Base-by-base conservation (phyloP, 2,113 vertebrate species). In the Nematolebias whitei region DNA sequence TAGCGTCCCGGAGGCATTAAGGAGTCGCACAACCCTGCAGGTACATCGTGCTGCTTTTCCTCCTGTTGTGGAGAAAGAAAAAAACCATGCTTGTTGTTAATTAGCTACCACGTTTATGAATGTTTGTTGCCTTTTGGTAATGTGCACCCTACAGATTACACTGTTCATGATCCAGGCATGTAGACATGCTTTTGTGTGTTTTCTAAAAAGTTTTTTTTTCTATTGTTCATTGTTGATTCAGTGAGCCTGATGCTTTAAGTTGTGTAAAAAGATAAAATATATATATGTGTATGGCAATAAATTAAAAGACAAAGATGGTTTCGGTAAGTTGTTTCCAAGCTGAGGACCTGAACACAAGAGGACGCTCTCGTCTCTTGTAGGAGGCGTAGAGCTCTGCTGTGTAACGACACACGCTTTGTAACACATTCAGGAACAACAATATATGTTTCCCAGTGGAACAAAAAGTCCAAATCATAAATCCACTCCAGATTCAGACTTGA, bases 271-370 rank as follows among this genome's bases (percentile, higher is more conserved):
- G 18, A 69, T 22, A 8, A 10, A 61, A 57, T 52, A 43, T 45
- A 71, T 90, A 83, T 79, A 84, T 87, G 87, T 80, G 63, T 57
- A 77, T 83, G 85, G 81, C 77, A 92, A 91, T 92, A 91, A 88
- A 91, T 80, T 72, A 40, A 59, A 63, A 55, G 74, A 68, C 68
- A 52, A 43, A 49, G 10, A 52, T 14, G 19, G 47, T 47, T 35
- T 50, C 14, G 19, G n/a, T 51, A 49, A 75, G 32, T 35, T 63
- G n/a, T 72, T 76, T 68, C 18, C 29, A 50, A 32, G 61, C 4
- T 70, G 8, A 29, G 20, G 16, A 19, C 43, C 12, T 47, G 13
- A 45, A 38, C 90, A 81, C 77, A 53, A 68, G 88, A 70, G 82
- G 88, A 80, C 65, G 69, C 86, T 82, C 48, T 59, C 29, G 6